Conservation (phyloP, 2,113 vertebrate species). For the Phrynocephalus versicolor region DNA sequence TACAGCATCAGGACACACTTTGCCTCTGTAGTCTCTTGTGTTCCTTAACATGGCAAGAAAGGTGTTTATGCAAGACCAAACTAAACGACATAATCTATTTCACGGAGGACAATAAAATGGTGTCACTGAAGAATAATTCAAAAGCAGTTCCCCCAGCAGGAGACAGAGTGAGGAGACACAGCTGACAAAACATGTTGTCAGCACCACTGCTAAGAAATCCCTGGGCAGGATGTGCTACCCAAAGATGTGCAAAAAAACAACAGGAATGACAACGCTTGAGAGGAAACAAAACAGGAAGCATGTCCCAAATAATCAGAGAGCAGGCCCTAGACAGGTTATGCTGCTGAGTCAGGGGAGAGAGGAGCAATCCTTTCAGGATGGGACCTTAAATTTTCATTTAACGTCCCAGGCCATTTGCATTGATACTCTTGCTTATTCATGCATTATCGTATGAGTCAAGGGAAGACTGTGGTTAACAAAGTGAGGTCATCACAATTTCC, state of each 20-base stretch:
- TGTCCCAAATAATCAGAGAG: conserved; percentile 65
- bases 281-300: conserved; percentile 78
- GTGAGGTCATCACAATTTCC: conserved; percentile 27
- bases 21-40: rapidly evolving
- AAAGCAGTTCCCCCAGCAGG: background rate
- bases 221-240: conserved; percentile 56
- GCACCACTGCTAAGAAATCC: conserved; percentile 31
- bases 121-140: background rate
- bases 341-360: conserved; percentile 41
- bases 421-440: too few relatives aligned
- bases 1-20: conserved; percentile 7
- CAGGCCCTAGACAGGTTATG: conserved; percentile 43
- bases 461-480: conserved; percentile 10
- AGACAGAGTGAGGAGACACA: conserved; percentile 33
- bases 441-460: background rate
- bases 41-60: background rate
- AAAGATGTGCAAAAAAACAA: conserved; percentile 67
- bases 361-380: background rate
- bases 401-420: conserved; percentile 51
- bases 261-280: conserved; percentile 49
- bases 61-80: background rate
- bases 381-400: conserved; percentile 4
- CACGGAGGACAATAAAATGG: conserved; percentile 31
- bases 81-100: background rate
- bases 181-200: conserved; percentile 59